Conservation (phyloP, 2,888 invertebrate genomes). For the Xanthia icteritia region DNA sequence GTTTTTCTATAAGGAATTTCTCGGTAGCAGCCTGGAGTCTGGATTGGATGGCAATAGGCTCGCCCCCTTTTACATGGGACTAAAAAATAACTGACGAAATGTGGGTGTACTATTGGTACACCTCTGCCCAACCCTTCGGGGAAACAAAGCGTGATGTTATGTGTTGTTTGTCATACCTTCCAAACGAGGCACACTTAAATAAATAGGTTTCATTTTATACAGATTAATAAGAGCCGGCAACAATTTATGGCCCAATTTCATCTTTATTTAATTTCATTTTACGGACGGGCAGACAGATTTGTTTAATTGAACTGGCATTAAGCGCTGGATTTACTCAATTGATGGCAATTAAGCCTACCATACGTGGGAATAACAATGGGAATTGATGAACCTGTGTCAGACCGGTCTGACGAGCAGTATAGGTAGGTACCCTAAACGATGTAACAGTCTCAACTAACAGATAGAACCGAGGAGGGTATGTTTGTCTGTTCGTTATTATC, state of each 20-base stretch:
- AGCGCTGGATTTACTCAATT: constrained; percentile 16
- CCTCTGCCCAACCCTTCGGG: too few species aligned
- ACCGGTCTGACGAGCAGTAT: neutral
- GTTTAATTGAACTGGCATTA: constrained; percentile 21
- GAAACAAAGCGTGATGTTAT: too few species aligned
- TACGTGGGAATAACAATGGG: neutral
- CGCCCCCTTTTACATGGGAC: too few species aligned
- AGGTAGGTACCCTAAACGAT: too few species aligned
- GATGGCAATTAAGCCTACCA: constrained; percentile 3
- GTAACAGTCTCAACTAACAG: too few species aligned
- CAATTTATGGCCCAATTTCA: constrained; percentile 9
- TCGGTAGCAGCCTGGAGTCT: too few species aligned
- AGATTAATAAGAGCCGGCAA: constrained; percentile 1
- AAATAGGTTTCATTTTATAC: neutral
- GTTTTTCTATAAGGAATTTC: too few species aligned
- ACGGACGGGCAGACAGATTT: neutral
- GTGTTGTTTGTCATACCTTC: neutral
- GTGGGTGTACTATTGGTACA: too few species aligned
- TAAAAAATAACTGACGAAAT: too few species aligned
- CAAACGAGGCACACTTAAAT: neutral
- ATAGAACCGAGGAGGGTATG: too few species aligned
- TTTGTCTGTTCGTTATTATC: too few species aligned
- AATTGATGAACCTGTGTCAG: neutral
- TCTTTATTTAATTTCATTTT: constrained; percentile 23
- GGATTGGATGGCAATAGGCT: too few species aligned